These are phyloP conservation scores for Eptesicus fuscus DNA, from an alignment of 2,113 vertebrate species.

Conservation along the genomic window DNA sequence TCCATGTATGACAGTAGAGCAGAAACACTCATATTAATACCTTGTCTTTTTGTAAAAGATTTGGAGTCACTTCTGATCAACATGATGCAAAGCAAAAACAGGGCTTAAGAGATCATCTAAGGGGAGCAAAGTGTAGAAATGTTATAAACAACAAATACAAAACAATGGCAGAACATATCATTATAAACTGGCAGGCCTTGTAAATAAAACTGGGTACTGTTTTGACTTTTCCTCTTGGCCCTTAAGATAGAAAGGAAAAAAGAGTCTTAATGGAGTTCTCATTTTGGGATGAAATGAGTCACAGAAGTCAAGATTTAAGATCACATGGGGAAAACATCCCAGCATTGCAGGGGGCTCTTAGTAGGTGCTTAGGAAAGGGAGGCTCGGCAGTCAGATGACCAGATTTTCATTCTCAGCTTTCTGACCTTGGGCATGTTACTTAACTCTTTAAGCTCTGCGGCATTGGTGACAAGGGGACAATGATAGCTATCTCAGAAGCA, in stretches of 20 bases:
- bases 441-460: constrained; percentile 16
- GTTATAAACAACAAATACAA: neutral
- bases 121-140: neutral
- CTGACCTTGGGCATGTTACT: constrained; percentile 21
- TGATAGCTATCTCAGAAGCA: neutral
- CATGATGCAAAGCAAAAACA: neutral
- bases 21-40: neutral
- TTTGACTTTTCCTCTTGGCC: neutral
- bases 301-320: neutral
- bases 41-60: neutral
- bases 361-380: neutral
- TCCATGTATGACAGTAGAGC: neutral
- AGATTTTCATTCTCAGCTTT: neutral
- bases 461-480: neutral
- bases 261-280: neutral
- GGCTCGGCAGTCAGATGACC: neutral
- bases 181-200: neutral
- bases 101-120: neutral
- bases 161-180: neutral
- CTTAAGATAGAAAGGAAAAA: neutral
- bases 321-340: neutral
- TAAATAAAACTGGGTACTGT: neutral
- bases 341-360: neutral
- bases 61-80: neutral
- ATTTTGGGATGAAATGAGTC: neutral